phyloP scores from a whole-genome alignment of 2,797 vertebrate genomes.

The Todus mexicanus region DNA sequence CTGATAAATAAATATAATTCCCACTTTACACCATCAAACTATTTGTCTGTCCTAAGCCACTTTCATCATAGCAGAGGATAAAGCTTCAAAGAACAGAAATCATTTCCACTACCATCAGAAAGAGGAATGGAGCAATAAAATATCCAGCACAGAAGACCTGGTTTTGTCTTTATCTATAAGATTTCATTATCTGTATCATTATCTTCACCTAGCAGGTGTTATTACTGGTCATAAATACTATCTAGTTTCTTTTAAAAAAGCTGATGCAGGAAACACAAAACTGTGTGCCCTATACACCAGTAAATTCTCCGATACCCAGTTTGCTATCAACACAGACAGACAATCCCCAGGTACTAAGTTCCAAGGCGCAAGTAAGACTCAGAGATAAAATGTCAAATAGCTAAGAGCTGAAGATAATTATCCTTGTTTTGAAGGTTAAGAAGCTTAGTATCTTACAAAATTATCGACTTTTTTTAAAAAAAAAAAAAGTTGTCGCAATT shows the following conservation, averaged over 20 bases:
- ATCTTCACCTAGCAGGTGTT: neutral
- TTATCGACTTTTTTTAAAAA: too few relatives aligned
- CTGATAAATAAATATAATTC: neutral
- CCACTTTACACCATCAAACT: neutral
- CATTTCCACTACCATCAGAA: neutral
- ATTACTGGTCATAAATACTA: neutral
- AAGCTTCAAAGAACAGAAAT: neutral
- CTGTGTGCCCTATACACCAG: neutral
- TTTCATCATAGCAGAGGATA: neutral
- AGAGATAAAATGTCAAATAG: neutral
- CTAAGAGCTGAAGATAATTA: neutral
- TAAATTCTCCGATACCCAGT: neutral
- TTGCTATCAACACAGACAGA: neutral
- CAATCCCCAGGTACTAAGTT: neutral
- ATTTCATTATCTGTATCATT: neutral
- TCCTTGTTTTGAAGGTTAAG: neutral
- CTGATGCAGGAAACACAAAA: neutral
- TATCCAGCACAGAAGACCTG: neutral
- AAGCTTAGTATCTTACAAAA: neutral
- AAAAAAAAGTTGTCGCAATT: neutral
- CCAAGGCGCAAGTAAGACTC: neutral
- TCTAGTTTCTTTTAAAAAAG: neutral
- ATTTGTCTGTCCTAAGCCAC: neutral
- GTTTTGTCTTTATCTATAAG: neutral
- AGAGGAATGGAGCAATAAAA: neutral